Base-by-base conservation (phyloP, 2,797 vertebrate species). In the Anguilla anguilla region DNA sequence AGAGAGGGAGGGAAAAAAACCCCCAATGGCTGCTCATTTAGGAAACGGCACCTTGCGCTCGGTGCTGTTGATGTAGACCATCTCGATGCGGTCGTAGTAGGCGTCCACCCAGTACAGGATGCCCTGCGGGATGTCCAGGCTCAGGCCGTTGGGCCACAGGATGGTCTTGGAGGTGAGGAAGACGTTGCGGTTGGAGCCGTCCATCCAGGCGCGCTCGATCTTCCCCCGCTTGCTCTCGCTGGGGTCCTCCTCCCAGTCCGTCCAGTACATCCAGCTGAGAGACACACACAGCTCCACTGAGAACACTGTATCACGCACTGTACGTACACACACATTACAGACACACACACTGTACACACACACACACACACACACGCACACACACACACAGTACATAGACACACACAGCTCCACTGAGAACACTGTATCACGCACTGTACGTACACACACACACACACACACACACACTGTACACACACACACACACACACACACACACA, bases 221-320 rank as follows among this genome's bases (percentile, higher is more conserved):
- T 98, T 98, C 51, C 98, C 98, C 87, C 98, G 97, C 91, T 98
- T 98, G 93, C 97, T 99, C 85, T 98, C 98, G 85, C 98, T 98
- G 25, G 98, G 98, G 92, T 99, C 98, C 89, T 99, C 98, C 92
- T 99, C 98, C 98, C 98, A 99, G 95, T 99, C 98, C 0, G 98
- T 99, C 98, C 98, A 99, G 95, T 99, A 99, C 98, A 99, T 99
- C 98, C 98, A 99, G 89, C 98, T 99, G 90, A 51, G 89, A 81
- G 87, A 84, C 31, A 31, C 69, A 1, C 6, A 7, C 25, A n/a
- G n/a, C 67, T 1, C 9, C 67, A 28, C n/a, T 17, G 19, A 69
- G 19, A 67, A n/a, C 0, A 6, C 13, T 25, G 35, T 28, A 10
- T 31, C 31, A 15, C 3, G 39, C 25, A 74, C 69, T 2, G 69